Conservation (phyloP, 2,797 vertebrate species). For the Pseudomugil gertrudae region DNA sequence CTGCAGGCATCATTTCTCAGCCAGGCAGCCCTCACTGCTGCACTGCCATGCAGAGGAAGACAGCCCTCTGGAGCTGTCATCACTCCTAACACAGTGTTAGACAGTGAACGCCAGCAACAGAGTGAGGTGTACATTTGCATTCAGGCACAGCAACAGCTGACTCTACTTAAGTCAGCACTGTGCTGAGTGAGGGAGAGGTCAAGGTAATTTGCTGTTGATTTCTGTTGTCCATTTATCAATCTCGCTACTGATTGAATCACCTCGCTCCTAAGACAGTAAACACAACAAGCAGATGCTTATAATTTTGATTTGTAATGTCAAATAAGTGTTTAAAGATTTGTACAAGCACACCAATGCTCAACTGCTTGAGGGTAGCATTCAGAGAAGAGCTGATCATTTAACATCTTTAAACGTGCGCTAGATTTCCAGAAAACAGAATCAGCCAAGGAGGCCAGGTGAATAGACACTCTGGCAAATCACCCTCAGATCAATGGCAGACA, state of each 20-base stretch:
- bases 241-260: slow-evolving; percentile 61
- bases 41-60: slow-evolving; percentile 31
- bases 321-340: slow-evolving; percentile 21
- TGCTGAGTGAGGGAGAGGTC: slow-evolving; percentile 57
- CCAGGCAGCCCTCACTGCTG: slow-evolving; percentile 34
- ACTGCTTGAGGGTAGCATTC: slow-evolving; percentile 8
- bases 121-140: slow-evolving; percentile 61
- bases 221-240: slow-evolving; percentile 65
- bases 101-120: slow-evolving; percentile 25
- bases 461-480: slow-evolving; percentile 50
- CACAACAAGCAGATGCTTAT: slow-evolving; percentile 36
- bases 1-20: slow-evolving; percentile 54
- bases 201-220: slow-evolving; percentile 63
- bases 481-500: slow-evolving; percentile 58
- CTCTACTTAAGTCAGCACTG: slow-evolving; percentile 38
- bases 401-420: slow-evolving; percentile 18
- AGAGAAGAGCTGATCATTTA: slow-evolving; percentile 18
- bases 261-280: slow-evolving; percentile 45
- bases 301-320: slow-evolving; percentile 43
- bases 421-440: slow-evolving; percentile 36
- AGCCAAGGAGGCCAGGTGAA: slow-evolving; percentile 40
- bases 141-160: slow-evolving; percentile 36
- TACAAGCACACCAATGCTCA: slow-evolving; percentile 1
- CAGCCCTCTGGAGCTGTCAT: slow-evolving; percentile 58
- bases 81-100: slow-evolving; percentile 26